These are phyloP conservation scores for Leptodactylus fuscus DNA, from an alignment of 2,113 vertebrate species.

Conservation along the genomic window DNA sequence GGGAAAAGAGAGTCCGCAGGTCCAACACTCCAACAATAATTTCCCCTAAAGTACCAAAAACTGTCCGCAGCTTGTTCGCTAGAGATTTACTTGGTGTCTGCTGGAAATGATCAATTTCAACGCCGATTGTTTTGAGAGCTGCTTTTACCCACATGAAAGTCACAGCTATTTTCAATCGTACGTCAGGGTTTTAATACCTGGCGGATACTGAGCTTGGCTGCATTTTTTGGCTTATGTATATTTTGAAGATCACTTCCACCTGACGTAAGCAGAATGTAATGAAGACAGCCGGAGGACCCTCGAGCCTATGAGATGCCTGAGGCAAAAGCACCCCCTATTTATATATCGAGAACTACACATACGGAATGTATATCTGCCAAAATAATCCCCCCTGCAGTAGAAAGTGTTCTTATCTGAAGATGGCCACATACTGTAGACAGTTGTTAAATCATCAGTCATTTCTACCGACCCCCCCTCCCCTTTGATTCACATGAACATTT, in stretches of 20 bases:
- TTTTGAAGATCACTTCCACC: neutral
- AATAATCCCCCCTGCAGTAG: too few relatives aligned
- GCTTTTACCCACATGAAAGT: conserved; percentile 13
- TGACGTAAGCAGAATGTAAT: neutral
- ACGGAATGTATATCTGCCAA: neutral
- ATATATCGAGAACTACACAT: neutral
- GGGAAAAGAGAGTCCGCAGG: conserved; percentile 11
- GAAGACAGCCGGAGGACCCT: neutral
- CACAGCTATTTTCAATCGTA: neutral
- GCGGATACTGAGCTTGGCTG: neutral
- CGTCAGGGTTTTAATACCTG: neutral
- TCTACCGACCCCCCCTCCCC: too few relatives aligned
- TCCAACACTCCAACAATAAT: conserved; percentile 19
- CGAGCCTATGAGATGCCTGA: neutral
- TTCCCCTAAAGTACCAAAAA: neutral
- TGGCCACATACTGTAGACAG: too few relatives aligned
- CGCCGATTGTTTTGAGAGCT: neutral
- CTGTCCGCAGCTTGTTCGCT: neutral
- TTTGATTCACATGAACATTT: too few relatives aligned
- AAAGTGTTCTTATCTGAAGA: too few relatives aligned
- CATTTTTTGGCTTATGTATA: neutral
- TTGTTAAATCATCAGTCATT: too few relatives aligned
- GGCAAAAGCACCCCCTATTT: too few relatives aligned
- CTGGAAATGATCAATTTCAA: conserved; percentile 31
- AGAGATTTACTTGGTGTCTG: neutral